These are phyloP conservation scores for Tribolium freemani DNA, from an alignment of 2,888 invertebrate genomes.

Conservation along the genomic window DNA sequence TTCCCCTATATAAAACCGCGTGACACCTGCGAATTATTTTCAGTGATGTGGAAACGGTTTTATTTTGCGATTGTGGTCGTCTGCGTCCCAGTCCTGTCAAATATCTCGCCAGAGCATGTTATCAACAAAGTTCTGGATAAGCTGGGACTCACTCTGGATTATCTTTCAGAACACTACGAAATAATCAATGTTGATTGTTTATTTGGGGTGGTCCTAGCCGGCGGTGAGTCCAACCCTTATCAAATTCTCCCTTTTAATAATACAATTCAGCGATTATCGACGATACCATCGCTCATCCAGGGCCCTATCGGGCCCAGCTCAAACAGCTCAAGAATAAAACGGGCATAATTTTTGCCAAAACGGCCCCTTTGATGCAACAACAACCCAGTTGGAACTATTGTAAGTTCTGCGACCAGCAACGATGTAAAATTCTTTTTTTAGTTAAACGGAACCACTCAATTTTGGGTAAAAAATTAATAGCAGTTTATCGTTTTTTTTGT, in stretches of 20 bases:
- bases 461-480: no score
- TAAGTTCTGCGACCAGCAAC: background rate
- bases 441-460: no score
- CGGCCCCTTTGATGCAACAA: background rate
- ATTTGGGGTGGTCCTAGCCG: slow-evolving; percentile 54
- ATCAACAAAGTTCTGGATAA: slow-evolving; percentile 3
- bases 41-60: slow-evolving; percentile 37
- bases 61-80: slow-evolving; percentile 7
- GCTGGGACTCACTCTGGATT: slow-evolving; percentile 42
- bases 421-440: no score
- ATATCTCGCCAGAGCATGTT: slow-evolving; percentile 10
- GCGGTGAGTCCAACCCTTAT: slow-evolving; percentile 44
- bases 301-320: slow-evolving; percentile 2
- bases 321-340: slow-evolving; percentile 13
- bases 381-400: slow-evolving; percentile 15
- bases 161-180: slow-evolving; percentile 51
- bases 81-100: slow-evolving; percentile 18
- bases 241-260: slow-evolving; percentile 8
- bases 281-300: slow-evolving; percentile 43
- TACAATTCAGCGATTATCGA: slow-evolving; percentile 49
- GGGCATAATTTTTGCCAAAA: slow-evolving; percentile 3
- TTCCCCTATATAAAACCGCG: slow-evolving; percentile 26
- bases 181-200: slow-evolving; percentile 55
- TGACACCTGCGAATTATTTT: slow-evolving; percentile 16
- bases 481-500: no score